Evolutionary conservation across 2,797 vertebrate species (phyloP).

Genomic region (Spheniscus humboldti): DNA sequence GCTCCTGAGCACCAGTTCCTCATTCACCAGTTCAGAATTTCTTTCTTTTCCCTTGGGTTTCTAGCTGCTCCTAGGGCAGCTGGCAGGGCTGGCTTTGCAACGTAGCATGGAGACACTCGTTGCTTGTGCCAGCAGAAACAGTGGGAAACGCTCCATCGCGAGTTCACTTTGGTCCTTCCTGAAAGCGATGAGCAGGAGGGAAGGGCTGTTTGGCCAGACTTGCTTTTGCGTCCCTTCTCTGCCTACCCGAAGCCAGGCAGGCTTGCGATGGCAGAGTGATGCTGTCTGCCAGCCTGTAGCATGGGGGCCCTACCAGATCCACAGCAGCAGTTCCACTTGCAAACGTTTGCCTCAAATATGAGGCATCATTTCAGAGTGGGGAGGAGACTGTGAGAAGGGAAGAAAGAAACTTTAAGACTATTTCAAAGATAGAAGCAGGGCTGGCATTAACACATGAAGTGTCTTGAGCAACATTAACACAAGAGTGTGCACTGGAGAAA

Average conservation of each 20-base stretch:
- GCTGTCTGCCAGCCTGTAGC: not conserved
- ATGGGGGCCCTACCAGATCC: accelerated
- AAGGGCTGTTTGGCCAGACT: not conserved
- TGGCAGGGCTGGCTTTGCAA: not conserved
- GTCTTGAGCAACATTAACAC: not conserved
- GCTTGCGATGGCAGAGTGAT: not conserved
- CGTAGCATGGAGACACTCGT: not conserved
- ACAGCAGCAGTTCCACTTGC: not conserved
- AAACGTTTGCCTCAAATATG: not conserved
- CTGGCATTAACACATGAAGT: not conserved
- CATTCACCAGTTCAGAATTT: not conserved
- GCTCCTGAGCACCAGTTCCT: not conserved
- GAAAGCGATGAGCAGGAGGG: not conserved
- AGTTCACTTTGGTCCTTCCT: not conserved
- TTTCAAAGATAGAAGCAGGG: not conserved
- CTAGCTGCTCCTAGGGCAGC: not conserved
- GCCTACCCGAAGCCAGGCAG: not conserved
- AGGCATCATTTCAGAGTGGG: not conserved
- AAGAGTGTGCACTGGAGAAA: not conserved
- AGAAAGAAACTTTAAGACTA: not conserved
- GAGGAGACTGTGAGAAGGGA: not conserved
- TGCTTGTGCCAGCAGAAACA: not conserved
- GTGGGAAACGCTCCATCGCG: not conserved
- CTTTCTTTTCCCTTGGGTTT: not conserved
- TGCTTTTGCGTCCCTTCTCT: not conserved